A percentile compares a stretch with the other conserved stretches of the same genome.
These are phyloP conservation scores for Lineus longissimus DNA, from an alignment of 1,140 invertebrate genomes.

Conservation along the genomic window DNA sequence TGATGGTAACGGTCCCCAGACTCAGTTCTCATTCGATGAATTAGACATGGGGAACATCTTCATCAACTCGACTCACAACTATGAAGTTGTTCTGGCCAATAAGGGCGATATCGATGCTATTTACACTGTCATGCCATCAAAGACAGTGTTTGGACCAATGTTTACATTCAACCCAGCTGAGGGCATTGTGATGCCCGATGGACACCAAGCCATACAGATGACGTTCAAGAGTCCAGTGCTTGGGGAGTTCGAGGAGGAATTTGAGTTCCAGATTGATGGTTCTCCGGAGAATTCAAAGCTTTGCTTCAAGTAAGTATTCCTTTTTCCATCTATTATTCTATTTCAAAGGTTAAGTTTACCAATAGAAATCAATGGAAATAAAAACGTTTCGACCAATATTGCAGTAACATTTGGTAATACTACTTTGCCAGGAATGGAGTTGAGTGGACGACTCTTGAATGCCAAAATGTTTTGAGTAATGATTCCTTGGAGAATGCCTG, in stretches of 20 bases:
- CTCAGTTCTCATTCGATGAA: constrained; percentile 47
- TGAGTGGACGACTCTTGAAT: too few species aligned
- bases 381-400: too few species aligned
- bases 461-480: too few species aligned
- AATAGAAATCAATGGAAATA: too few species aligned
- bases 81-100: constrained; percentile 53
- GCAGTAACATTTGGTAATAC: too few species aligned
- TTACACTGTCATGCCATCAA: constrained; percentile 42
- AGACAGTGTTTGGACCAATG: constrained; percentile 46
- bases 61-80: constrained; percentile 49
- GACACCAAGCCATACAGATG: constrained; percentile 51
- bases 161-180: constrained; percentile 52
- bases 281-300: constrained; percentile 40
- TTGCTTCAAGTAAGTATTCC: constrained; percentile 37
- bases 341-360: neutral
- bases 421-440: too few species aligned
- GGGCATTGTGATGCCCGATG: constrained; percentile 50
- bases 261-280: constrained; percentile 51
- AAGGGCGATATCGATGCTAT: constrained; percentile 55
- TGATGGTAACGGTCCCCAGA: constrained; percentile 50
- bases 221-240: constrained; percentile 43
- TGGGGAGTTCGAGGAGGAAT: constrained; percentile 51
- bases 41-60: constrained; percentile 55
- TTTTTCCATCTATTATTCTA: neutral
- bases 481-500: too few species aligned